A percentile compares a stretch with the other conserved stretches of the same genome.
phyloP scores from a whole-genome alignment of 1,140 invertebrate genomes.

The Steinernema khuongi region DNA sequence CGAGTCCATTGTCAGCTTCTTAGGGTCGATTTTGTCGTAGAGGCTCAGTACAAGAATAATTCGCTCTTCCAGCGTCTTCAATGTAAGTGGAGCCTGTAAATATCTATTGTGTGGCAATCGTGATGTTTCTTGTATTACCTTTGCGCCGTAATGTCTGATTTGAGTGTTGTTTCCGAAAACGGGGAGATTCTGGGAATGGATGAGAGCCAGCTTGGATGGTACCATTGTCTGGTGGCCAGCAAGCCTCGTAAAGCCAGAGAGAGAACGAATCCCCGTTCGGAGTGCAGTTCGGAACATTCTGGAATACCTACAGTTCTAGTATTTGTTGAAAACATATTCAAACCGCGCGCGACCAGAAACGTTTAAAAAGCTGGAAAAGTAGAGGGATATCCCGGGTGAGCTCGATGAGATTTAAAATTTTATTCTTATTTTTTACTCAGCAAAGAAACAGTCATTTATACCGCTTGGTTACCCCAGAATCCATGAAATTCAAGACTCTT shows the following conservation, averaged over 20 bases:
- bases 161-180: not conserved
- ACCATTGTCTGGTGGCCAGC: not conserved
- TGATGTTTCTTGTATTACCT: too few relatives aligned
- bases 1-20: conserved; percentile 54
- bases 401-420: too few relatives aligned
- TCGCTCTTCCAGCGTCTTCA: conserved; percentile 51
- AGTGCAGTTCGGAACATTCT: not conserved
- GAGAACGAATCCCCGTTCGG: not conserved
- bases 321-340: conserved; percentile 1
- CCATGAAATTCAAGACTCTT: too few relatives aligned
- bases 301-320: not conserved
- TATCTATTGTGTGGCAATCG: too few relatives aligned
- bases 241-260: not conserved
- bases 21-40: conserved; percentile 48
- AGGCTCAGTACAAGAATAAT: conserved; percentile 48
- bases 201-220: not conserved
- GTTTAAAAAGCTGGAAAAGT: too few relatives aligned
- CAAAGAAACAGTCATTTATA: too few relatives aligned
- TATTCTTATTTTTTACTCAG: too few relatives aligned
- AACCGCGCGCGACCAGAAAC: too few relatives aligned
- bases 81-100: conserved; percentile 49
- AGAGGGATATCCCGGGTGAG: too few relatives aligned
- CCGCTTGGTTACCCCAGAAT: too few relatives aligned
- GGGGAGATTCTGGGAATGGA: not conserved
- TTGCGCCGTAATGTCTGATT: not conserved